These are phyloP conservation scores for Pandemis corylana DNA, from an alignment of 2,888 invertebrate species.

Conservation along the genomic window DNA sequence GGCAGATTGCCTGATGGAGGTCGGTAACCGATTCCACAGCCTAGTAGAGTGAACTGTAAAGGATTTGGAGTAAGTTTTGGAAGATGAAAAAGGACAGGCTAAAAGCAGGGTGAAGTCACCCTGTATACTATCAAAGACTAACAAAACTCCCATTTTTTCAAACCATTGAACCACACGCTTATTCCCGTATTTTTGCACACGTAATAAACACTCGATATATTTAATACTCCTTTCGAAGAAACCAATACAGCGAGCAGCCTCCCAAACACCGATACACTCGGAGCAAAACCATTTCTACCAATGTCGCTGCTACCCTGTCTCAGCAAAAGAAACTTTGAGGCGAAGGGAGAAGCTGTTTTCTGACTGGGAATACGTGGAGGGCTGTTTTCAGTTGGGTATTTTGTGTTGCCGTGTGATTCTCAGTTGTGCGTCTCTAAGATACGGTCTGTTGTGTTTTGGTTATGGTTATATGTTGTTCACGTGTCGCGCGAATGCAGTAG, in stretches of 20 bases:
- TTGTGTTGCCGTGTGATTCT: not conserved
- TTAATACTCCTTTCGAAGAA: slow-evolving; percentile 33
- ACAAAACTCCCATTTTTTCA: not conserved
- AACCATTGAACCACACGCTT: not conserved
- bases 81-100: no score
- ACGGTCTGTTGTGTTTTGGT: not conserved
- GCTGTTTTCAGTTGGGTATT: not conserved
- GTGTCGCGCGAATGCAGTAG: slow-evolving; percentile 19
- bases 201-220: slow-evolving; percentile 33
- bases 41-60: no score
- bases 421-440: not conserved
- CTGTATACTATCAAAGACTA: no score
- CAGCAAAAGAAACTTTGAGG: not conserved
- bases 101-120: no score
- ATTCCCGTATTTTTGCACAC: slow-evolving; percentile 21
- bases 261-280: slow-evolving; percentile 28
- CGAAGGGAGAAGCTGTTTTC: not conserved
- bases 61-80: no score
- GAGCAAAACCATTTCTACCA: slow-evolving; percentile 29
- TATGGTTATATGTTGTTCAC: slow-evolving; percentile 1
- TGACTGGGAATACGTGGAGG: not conserved
- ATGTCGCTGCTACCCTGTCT: not conserved
- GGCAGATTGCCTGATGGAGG: no score
- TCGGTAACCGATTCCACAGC: no score
- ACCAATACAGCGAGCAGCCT: slow-evolving; percentile 25